Evolutionary conservation across 2,888 invertebrate species (phyloP), one percentile per base, ranked within the genome.

Genomic region (Argyra leucocephala): DNA sequence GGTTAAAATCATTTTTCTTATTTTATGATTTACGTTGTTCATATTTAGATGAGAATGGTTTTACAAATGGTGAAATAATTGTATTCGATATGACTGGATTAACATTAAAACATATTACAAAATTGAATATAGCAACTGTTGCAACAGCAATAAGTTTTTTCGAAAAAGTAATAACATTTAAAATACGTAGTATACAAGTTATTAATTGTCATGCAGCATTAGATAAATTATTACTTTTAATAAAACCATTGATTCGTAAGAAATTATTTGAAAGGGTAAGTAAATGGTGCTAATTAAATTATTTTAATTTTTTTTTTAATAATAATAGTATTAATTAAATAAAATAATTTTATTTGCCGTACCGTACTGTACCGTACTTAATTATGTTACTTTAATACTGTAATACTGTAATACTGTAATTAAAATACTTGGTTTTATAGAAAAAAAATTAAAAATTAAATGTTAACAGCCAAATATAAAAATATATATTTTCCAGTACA

Each of bases 81-180:
- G 85, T 89, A 62, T 88, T 88, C 69, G 88, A 89, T 74, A 84
- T 88, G 74, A 81, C 82, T 0, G 86, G 87, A 65, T 84, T 84
- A 23, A 82, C 84, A 0, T 76, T 88, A 67, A 84, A 84, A 69
- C 88, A 88, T 72, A 79, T 87, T 22, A 81, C 85, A n/a, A 86
- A 85, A 22, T 67, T 76, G 31, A 74, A 73, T 15, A 74, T 76
- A 22, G 73, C 71, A 64, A 75, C 75, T 2, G 59, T 76, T 26
- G 72, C 76, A 6, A 71, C 71, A 10, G 76, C 76, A 68, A 69
- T 76, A 10, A 74, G 74, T 65, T 76, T 74, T 69, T 68, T 76
- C 37, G 76, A 76, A 60, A 66, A 74, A 64, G 76, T 74, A 0
- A 74, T 76, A 62, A 76, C 76, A 5, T 76, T 76, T 31, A 76